Base-by-base conservation (phyloP, 2,797 vertebrate genomes). In the Characodon lateralis region DNA sequence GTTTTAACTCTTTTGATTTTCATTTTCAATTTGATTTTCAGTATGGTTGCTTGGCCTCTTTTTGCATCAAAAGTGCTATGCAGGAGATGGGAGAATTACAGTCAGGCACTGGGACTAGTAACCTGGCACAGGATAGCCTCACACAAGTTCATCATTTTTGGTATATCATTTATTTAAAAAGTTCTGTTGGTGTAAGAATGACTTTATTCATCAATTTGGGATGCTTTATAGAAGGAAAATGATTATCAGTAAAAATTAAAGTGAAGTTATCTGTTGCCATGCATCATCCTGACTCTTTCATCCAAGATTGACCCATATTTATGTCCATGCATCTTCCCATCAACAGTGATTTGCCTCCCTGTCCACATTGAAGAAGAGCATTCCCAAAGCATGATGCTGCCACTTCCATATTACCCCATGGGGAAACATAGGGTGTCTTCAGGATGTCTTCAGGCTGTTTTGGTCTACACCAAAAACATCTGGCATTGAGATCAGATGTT, bases 1-100 rank as follows among this genome's bases (percentile, higher is more conserved):
- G 41, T 9, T 76, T 69, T 41, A 73, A 58, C 56, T 58, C 24
- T 26, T 6, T 71, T 51, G 14, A 39, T 58, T 73, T 73, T 48
- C n/a, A 28, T 58, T n/a, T 22, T 55, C 24, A 51, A 20, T 3
- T 69, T 35, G 22, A 28, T 16, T 48, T 46, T 76, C 26, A 35
- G 6, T 43, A 35, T 16, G 63, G 26, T 14, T 61, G n/a, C 39
- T 72, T 50, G 66, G 0, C 9, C 73, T 63, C 35, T 9, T 63
- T 6, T 5, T 16, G 26, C 9, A 51, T 18, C 0, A 10, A 9
- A 35, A 46, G 7, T 16, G 35, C 31, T 72, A 3, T n/a, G 14
- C 55, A 72, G 24, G 24, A 35, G 5, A 31, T 41, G 66, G 51
- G 73, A 72, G 71, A 2, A 31, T 26, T 26, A 12, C 16, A 48